phyloP scores from a whole-genome alignment of 2,113 vertebrate species.

The Plecturocebus donacophilus region DNA sequence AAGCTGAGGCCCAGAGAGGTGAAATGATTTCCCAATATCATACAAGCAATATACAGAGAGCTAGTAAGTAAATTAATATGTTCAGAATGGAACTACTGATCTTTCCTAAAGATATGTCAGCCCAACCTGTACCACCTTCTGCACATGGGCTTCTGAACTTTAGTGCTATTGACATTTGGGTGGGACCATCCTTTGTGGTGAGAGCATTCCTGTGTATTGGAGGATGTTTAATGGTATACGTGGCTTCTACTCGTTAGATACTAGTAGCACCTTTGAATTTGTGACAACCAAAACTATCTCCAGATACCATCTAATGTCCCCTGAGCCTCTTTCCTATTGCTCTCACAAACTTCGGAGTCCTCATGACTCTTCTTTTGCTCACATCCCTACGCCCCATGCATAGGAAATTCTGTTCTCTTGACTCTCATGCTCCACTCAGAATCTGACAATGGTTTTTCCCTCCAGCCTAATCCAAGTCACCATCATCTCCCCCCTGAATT shows the following conservation, averaged over 20 bases:
- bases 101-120: accelerated
- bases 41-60: background rate
- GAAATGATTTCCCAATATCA: background rate
- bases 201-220: accelerated
- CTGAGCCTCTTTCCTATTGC: background rate
- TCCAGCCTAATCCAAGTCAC: too few species aligned
- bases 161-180: background rate
- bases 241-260: background rate
- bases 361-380: background rate
- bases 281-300: background rate
- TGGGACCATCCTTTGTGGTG: too few species aligned
- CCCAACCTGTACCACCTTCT: background rate
- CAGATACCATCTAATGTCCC: background rate
- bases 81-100: accelerated
- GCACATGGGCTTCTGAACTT: background rate
- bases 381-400: background rate
- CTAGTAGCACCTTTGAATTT: background rate
- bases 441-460: background rate
- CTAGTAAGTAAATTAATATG: background rate
- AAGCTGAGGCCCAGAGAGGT: background rate
- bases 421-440: background rate
- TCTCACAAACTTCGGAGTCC: background rate
- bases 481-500: background rate
- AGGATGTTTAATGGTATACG: too few species aligned
- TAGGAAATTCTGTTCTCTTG: background rate